phyloP scores from a whole-genome alignment of 1,140 invertebrate genomes.

The Diabrotica virgifera region DNA sequence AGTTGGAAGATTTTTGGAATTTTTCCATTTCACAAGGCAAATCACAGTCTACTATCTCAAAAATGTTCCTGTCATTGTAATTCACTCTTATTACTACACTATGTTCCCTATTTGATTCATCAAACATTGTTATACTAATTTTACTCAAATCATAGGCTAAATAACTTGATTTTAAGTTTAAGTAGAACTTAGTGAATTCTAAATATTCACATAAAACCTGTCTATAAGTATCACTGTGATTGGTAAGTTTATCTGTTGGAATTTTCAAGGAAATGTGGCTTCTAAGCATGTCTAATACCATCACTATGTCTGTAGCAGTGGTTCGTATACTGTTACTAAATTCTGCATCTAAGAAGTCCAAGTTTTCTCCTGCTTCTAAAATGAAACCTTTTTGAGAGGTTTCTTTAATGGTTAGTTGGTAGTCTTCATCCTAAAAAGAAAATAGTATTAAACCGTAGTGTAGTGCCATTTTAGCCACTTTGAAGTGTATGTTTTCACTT shows the following conservation, averaged over 20 bases:
- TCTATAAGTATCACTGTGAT: slow-evolving; percentile 28
- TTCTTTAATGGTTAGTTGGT: slow-evolving; percentile 10
- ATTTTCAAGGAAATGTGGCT: slow-evolving; percentile 19
- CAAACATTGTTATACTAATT: slow-evolving; percentile 25
- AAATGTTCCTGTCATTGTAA: slow-evolving; percentile 28
- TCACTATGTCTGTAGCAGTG: slow-evolving; percentile 11
- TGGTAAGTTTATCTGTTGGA: slow-evolving; percentile 10
- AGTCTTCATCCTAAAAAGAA: slow-evolving; percentile 23
- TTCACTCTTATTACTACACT: slow-evolving; percentile 28
- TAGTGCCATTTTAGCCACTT: background rate
- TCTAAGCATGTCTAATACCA: slow-evolving; percentile 20
- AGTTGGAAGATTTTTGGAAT: slow-evolving; percentile 22
- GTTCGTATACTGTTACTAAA: slow-evolving; percentile 14
- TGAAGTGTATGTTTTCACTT: background rate
- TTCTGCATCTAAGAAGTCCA: background rate
- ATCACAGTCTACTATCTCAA: slow-evolving; percentile 28
- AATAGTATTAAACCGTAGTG: background rate
- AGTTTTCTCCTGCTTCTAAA: background rate
- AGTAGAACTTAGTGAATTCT: slow-evolving; percentile 38
- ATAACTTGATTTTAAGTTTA: slow-evolving; percentile 33
- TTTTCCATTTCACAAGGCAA: slow-evolving; percentile 30
- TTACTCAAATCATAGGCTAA: slow-evolving; percentile 33
- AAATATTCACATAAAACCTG: slow-evolving; percentile 37
- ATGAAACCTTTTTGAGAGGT: background rate
- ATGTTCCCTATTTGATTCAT: slow-evolving; percentile 36